Evolutionary conservation across 2,888 invertebrate species (phyloP).

Genomic region (Antheraea assamensis): DNA sequence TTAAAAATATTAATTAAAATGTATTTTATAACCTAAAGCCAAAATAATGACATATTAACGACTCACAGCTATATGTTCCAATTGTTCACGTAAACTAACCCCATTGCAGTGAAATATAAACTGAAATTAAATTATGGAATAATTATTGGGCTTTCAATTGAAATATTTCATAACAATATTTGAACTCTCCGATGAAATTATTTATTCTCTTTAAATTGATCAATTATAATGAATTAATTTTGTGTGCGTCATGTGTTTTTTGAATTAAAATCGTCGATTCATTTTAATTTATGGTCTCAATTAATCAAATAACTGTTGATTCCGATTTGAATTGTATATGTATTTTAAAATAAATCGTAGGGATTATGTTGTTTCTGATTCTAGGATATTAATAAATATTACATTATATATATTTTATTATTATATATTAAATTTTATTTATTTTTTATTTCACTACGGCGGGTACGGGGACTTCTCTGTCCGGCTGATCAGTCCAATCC

Average conservation of each 20-base stretch:
- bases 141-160: not conserved
- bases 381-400: too few relatives aligned
- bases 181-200: not conserved
- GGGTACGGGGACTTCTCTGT: too few relatives aligned
- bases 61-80: constrained; percentile 49
- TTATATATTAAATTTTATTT: too few relatives aligned
- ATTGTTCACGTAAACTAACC: constrained; percentile 41
- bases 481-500: too few relatives aligned
- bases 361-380: too few relatives aligned
- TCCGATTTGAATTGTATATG: not conserved
- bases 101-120: constrained; percentile 42
- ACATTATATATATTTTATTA: too few relatives aligned
- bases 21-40: not conserved
- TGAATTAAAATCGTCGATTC: not conserved
- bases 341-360: not conserved
- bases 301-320: not conserved
- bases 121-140: constrained; percentile 36
- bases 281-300: not conserved
- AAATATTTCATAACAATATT: not conserved
- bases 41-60: not conserved
- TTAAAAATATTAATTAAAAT: too few relatives aligned
- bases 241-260: not conserved
- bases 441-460: too few relatives aligned
- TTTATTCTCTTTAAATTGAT: not conserved
- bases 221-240: not conserved